Evolutionary conservation across 2,888 invertebrate species (phyloP).

Genomic region (Rotaria socialis): DNA sequence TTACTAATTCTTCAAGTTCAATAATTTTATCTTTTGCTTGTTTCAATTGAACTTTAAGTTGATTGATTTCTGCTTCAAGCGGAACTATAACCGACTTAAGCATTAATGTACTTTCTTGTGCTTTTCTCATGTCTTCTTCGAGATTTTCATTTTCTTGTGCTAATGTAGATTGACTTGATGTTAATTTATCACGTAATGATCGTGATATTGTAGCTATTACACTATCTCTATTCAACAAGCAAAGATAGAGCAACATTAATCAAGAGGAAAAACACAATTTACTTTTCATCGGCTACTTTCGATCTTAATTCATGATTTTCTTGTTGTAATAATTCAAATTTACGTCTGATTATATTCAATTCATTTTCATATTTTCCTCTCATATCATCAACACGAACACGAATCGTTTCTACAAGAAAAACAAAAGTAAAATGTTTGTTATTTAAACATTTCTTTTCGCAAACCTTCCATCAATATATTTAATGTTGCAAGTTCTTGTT

Average conservation of each 20-base stretch:
- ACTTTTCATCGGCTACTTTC: constrained; percentile 1
- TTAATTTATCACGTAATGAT: constrained; percentile 36
- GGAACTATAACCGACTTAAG: constrained; percentile 45
- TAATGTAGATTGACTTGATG: constrained; percentile 7
- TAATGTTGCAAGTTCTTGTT: constrained; percentile 7
- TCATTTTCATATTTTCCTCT: constrained; percentile 26
- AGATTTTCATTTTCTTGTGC: constrained; percentile 44
- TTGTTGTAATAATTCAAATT: constrained; percentile 13
- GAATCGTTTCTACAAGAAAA: background rate
- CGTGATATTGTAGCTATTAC: constrained; percentile 24
- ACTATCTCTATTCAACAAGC: background rate
- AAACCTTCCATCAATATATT: constrained; percentile 9
- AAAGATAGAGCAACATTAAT: too few relatives aligned
- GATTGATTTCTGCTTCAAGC: constrained; percentile 45
- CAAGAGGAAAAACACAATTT: background rate
- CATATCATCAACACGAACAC: background rate
- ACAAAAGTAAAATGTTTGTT: background rate
- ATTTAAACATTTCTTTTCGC: background rate
- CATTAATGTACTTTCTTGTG: constrained; percentile 46
- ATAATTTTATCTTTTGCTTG: constrained; percentile 36
- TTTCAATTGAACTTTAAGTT: constrained; percentile 35
- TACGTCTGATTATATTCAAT: background rate
- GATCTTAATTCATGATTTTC: constrained; percentile 22
- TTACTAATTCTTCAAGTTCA: constrained; percentile 39
- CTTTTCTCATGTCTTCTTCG: constrained; percentile 47